Conservation (phyloP, 1,140 invertebrate genomes). For the Potamilus streckersoni region DNA sequence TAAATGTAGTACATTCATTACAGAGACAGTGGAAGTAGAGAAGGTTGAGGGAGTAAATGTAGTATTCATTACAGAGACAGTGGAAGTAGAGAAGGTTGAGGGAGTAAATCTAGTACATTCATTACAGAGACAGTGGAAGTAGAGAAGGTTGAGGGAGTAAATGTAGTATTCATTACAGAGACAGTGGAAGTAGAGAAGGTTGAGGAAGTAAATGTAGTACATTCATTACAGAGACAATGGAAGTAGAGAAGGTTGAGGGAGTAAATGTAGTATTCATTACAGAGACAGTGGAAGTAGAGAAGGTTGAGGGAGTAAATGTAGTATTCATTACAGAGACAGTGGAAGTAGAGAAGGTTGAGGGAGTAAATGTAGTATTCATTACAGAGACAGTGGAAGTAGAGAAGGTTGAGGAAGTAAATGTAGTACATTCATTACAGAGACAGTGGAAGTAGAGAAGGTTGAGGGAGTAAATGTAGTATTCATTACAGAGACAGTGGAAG, state of each 20-base stretch:
- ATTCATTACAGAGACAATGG: constrained; percentile 24
- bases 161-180: constrained; percentile 8
- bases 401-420: constrained; percentile 3
- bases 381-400: constrained; percentile 33
- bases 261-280: neutral
- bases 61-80: constrained; percentile 17
- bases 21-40: constrained; percentile 33
- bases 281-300: constrained; percentile 33
- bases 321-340: constrained; percentile 24
- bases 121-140: constrained; percentile 30
- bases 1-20: neutral
- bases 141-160: constrained; percentile 20
- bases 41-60: constrained; percentile 5
- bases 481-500: constrained; percentile 29
- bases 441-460: constrained; percentile 31
- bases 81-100: constrained; percentile 32
- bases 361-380: neutral
- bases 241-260: constrained; percentile 26
- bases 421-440: constrained; percentile 12
- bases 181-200: constrained; percentile 32
- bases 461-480: neutral
- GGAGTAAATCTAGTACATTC: too few species aligned
- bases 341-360: constrained; percentile 27
- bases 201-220: neutral
- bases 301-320: constrained; percentile 1